Conservation (phyloP, 1,140 invertebrate species). For the Papilio polyxenes region DNA sequence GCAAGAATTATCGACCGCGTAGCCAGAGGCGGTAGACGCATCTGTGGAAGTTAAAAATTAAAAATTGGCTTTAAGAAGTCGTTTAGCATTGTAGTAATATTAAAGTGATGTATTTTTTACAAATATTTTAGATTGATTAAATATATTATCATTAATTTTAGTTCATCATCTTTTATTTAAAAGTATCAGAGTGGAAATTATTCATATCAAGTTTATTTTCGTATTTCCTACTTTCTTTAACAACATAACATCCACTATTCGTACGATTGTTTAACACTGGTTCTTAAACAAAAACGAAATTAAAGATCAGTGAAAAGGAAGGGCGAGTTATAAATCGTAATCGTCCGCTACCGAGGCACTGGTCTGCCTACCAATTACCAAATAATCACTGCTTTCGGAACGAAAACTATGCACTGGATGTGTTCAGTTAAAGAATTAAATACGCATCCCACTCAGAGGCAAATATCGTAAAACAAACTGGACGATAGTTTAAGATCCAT, state of each 20-base stretch:
- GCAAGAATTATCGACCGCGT: slow-evolving; percentile 42
- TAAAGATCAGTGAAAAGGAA: slow-evolving; percentile 24
- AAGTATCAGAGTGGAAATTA: too few relatives aligned
- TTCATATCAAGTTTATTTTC: neutral
- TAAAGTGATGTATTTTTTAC: neutral
- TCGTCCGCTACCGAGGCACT: slow-evolving; percentile 66
- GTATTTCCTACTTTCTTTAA: neutral
- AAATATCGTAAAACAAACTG: too few relatives aligned
- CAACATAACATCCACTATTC: neutral
- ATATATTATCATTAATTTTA: too few relatives aligned
- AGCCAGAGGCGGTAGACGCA: slow-evolving; percentile 42
- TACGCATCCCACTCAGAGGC: too few relatives aligned
- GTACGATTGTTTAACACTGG: neutral
- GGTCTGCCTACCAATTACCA: slow-evolving; percentile 69
- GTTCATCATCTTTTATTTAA: too few relatives aligned
- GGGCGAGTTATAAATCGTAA: slow-evolving; percentile 41
- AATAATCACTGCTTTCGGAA: slow-evolving; percentile 68
- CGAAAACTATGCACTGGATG: neutral
- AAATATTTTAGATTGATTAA: neutral
- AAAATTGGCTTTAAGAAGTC: slow-evolving; percentile 33
- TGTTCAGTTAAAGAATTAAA: neutral
- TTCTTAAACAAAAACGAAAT: slow-evolving; percentile 6
- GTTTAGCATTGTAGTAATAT: neutral
- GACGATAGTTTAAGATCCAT: too few relatives aligned
- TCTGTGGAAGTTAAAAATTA: slow-evolving; percentile 43